These are phyloP conservation scores for Labeo rohita DNA, from an alignment of 2,113 vertebrate genomes.

Conservation along the genomic window DNA sequence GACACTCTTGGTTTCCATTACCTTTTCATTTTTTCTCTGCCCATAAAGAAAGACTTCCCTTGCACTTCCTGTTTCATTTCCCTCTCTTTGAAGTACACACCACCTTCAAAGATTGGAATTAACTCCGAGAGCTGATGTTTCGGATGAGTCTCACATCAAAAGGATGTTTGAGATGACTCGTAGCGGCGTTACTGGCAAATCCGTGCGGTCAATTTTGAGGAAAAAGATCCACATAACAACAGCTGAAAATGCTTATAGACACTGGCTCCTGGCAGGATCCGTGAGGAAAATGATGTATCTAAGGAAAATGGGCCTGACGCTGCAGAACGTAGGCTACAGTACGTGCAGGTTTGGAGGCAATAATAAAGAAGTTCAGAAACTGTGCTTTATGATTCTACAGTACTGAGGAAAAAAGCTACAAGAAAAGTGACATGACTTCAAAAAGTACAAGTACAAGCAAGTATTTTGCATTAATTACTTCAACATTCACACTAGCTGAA, in stretches of 20 bases:
- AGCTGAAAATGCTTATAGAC: slow-evolving; percentile 27
- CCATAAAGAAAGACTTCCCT: not conserved
- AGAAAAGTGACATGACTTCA: not conserved
- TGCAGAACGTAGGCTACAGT: not conserved
- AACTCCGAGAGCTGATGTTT: slow-evolving; percentile 35
- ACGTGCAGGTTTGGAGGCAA: not conserved
- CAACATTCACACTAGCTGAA: not conserved
- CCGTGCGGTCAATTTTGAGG: slow-evolving; percentile 41
- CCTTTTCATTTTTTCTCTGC: not conserved
- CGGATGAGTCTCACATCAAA: slow-evolving; percentile 42
- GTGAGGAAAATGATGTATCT: slow-evolving; percentile 18
- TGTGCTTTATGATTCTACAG: not conserved
- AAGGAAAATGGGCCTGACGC: not conserved
- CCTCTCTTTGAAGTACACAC: slow-evolving; percentile 26
- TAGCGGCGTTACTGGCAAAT: slow-evolving; percentile 12
- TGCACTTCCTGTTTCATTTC: slow-evolving; percentile 32
- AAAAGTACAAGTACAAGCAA: not conserved
- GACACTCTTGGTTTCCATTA: not conserved
- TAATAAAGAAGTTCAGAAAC: slow-evolving; percentile 1
- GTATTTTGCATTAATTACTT: not conserved
- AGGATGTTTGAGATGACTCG: slow-evolving; percentile 16
- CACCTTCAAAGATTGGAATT: slow-evolving; percentile 38
- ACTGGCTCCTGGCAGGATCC: not conserved
- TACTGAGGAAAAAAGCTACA: not conserved
- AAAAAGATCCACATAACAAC: slow-evolving; percentile 26